Evolutionary conservation across 2,797 vertebrate genomes (phyloP), one percentile per base, ranked within the genome.

Genomic region (Steatocranus sp.): DNA sequence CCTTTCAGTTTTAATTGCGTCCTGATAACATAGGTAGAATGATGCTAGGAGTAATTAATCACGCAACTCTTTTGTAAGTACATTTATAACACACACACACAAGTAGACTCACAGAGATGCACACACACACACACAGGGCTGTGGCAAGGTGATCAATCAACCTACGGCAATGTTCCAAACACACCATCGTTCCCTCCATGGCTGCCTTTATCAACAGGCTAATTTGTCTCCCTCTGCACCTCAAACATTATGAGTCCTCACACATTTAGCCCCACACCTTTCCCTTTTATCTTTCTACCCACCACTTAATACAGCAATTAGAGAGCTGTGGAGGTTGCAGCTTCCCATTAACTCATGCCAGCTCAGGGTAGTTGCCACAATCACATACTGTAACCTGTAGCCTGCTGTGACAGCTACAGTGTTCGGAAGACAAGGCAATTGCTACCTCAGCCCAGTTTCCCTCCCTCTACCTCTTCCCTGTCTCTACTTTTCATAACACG

Each of bases 241-340:
- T 93, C 86, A 92, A 92, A 90, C 91, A 91, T 92, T 92, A 90
- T 89, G 88, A 92, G 86, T 88, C 89, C 88, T 91, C 84, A 80
- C 84, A 82, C 93, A 91, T 95, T 95, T 92, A 93, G 89, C 92
- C 89, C 86, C 61, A 76, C 86, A 92, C 93, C 88, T 92, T 89
- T 93, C 53, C 75, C 88, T 91, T 93, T 95, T 93, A 94, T 95
- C 92, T 92, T 83, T 86, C 91, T 87, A 88, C 91, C 85, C 87
- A 87, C 87, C 92, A 94, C 90, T 95, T 94, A 93, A 92, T 93
- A 82, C 91, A 81, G 89, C 94, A 94, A 95, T 96, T 94, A 95
- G 89, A 87, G 87, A 86, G 80, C 81, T 66, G 88, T 77, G 82
- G 66, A 92, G 89, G 88, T 89, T 92, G 79, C 83, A 85, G 89